Conservation (phyloP, 2,888 invertebrate genomes). For the Hydraecia micacea region DNA sequence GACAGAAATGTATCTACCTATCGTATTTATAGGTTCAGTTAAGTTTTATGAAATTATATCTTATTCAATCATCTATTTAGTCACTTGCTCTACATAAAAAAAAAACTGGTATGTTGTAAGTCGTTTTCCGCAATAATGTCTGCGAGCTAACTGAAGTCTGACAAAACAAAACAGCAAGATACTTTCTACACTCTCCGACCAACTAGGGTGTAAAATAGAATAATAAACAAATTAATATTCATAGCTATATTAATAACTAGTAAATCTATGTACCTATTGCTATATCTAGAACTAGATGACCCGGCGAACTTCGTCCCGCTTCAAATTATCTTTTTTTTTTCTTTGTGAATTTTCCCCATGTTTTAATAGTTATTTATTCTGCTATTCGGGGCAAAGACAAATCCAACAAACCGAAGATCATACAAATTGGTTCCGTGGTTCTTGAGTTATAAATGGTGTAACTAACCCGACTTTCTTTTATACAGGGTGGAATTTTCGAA, state of each 20-base stretch:
- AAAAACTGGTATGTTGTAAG: no score
- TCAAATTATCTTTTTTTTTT: no score
- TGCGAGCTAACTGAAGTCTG: not conserved
- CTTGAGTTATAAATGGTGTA: no score
- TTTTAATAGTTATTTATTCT: no score
- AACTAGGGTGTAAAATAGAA: not conserved
- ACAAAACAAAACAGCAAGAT: not conserved
- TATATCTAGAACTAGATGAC: not conserved
- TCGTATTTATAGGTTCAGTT: not conserved
- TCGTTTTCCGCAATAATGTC: constrained; percentile 25
- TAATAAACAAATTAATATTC: constrained; percentile 1
- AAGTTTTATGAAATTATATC: not conserved
- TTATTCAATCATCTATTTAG: not conserved
- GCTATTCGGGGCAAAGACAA: no score
- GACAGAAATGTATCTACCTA: not conserved
- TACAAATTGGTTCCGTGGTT: no score
- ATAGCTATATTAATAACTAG: constrained; percentile 6
- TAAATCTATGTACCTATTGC: not conserved
- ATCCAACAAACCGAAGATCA: no score
- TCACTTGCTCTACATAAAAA: not conserved
- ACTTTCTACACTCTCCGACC: not conserved
- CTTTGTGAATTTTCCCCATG: no score
- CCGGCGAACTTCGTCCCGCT: no score
- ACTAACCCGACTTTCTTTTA: no score
- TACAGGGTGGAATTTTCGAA: no score